These are phyloP conservation scores for Petrolisthes cinctipes DNA, from an alignment of 2,888 invertebrate genomes.

Conservation along the genomic window DNA sequence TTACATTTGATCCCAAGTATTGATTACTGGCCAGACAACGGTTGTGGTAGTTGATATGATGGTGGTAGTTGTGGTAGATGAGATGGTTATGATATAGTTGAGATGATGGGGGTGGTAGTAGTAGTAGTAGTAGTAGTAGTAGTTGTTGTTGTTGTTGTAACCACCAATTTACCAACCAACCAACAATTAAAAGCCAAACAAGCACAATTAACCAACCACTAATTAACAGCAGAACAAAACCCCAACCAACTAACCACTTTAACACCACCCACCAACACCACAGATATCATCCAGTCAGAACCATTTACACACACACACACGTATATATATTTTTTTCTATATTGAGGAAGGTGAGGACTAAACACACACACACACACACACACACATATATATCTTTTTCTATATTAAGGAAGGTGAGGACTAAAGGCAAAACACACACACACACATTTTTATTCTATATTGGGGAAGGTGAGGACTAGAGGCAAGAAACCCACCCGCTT, in stretches of 20 bases:
- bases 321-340: too few relatives aligned
- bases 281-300: not conserved
- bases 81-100: not conserved
- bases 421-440: not conserved
- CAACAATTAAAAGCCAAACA: not conserved
- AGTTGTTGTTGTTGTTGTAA: not conserved
- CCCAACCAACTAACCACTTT: not conserved
- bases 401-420: not conserved
- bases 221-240: not conserved
- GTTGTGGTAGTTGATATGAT: not conserved
- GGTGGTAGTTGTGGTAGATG: not conserved
- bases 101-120: not conserved
- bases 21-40: not conserved
- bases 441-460: not conserved
- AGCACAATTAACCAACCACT: not conserved
- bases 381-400: not conserved
- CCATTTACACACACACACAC: too few relatives aligned
- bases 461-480: not conserved
- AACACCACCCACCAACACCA: not conserved
- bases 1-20: constrained; percentile 9
- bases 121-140: not conserved
- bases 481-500: not conserved
- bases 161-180: not conserved
- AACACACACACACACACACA: not conserved
- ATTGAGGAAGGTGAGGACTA: too few relatives aligned